Percentiles rank a stretch among this genome's conserved stretches.
Evolutionary conservation across 2,113 vertebrate species (phyloP).

Genomic region (Brachypodius melanocephalos): DNA sequence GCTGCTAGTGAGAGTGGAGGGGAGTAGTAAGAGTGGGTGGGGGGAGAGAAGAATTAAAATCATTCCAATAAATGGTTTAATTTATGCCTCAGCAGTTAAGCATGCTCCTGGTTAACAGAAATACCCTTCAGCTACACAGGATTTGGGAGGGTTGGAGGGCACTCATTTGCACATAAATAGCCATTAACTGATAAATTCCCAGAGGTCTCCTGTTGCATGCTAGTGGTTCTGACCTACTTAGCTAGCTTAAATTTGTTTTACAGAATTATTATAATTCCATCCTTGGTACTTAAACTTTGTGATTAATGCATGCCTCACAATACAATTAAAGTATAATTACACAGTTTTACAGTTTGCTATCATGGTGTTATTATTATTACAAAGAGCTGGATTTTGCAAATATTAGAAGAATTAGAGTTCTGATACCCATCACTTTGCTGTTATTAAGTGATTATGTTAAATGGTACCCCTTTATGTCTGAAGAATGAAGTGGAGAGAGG

Average conservation of each 20-base stretch:
- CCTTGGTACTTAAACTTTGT: slow-evolving; percentile 89
- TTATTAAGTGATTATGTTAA: slow-evolving; percentile 81
- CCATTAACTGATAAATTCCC: slow-evolving; percentile 88
- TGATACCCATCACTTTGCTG: slow-evolving; percentile 77
- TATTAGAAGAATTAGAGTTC: slow-evolving; percentile 90
- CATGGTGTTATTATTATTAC: slow-evolving; percentile 86
- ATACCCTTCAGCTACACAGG: slow-evolving; percentile 89
- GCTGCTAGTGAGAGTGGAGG: slow-evolving; percentile 55
- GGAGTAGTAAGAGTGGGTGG: slow-evolving; percentile 32
- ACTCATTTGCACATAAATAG: slow-evolving; percentile 98
- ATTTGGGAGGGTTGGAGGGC: slow-evolving; percentile 89
- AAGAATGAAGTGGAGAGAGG: slow-evolving; percentile 70
- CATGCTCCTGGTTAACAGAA: slow-evolving; percentile 87
- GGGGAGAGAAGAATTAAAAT: slow-evolving; percentile 75
- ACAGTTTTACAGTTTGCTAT: slow-evolving; percentile 86
- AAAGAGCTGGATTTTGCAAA: slow-evolving; percentile 88
- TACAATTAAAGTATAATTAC: slow-evolving; percentile 97
- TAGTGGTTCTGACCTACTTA: slow-evolving; percentile 92
- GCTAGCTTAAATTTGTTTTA: slow-evolving; percentile 89
- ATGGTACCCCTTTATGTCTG: slow-evolving; percentile 74
- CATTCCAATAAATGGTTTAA: slow-evolving; percentile 83
- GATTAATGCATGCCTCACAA: slow-evolving; percentile 93
- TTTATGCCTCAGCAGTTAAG: slow-evolving; percentile 83
- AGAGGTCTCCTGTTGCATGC: slow-evolving; percentile 85
- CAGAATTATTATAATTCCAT: slow-evolving; percentile 94